Percentiles rank a stretch among this genome's conserved stretches.
phyloP scores from a whole-genome alignment of 2,797 vertebrate genomes.

The Silurus aristotelis region DNA sequence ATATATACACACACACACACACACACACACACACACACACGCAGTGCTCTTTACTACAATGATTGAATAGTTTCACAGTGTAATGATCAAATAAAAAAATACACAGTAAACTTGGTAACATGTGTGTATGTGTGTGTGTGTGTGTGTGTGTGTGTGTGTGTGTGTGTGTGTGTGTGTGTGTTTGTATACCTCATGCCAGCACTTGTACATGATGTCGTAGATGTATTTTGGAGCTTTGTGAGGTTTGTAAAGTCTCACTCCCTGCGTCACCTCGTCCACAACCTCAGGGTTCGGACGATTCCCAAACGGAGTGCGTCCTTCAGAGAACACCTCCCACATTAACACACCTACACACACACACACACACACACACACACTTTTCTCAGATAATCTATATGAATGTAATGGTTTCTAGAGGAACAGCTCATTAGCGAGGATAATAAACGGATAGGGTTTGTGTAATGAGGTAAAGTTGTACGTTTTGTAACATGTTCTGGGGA shows the following conservation, averaged over 20 bases:
- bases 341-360: constrained; percentile 77
- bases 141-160: neutral
- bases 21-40: too few relatives aligned
- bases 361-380: constrained; percentile 23
- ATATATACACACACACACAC: too few relatives aligned
- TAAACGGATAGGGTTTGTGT: neutral
- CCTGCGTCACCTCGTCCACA: constrained; percentile 80
- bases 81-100: neutral
- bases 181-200: constrained; percentile 85
- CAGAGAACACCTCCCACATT: constrained; percentile 89
- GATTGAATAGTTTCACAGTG: too few relatives aligned
- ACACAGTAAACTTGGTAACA: neutral
- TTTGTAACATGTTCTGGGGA: too few relatives aligned
- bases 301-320: constrained; percentile 84
- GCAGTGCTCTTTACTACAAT: neutral
- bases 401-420: neutral
- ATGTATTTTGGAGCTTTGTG: constrained; percentile 68
- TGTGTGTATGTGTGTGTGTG: constrained; percentile 11
- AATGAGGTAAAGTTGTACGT: neutral
- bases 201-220: constrained; percentile 85
- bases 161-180: constrained; percentile 7
- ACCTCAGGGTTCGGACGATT: constrained; percentile 80
- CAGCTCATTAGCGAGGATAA: neutral
- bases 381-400: neutral
- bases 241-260: constrained; percentile 82